Conservation (phyloP, 2,797 vertebrate genomes). For the Sebastes matsubarae region DNA sequence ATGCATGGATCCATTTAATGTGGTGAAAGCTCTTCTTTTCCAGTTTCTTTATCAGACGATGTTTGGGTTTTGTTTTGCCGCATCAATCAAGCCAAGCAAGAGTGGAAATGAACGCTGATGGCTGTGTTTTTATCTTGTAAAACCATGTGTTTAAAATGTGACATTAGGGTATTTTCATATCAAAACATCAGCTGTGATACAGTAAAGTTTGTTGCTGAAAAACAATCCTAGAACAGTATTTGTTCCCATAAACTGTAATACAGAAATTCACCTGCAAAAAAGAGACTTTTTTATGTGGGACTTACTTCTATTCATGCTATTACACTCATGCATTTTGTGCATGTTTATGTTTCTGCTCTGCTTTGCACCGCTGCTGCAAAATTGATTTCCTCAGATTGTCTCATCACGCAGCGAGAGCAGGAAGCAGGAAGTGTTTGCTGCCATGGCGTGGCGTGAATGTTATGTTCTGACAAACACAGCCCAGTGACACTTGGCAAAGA, state of each 20-base stretch:
- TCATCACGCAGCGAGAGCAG: constrained; percentile 50
- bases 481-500: constrained; percentile 71
- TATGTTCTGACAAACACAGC: constrained; percentile 66
- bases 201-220: not conserved
- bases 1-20: constrained; percentile 43
- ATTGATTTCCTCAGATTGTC: constrained; percentile 81
- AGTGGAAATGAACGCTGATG: not conserved
- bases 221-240: not conserved
- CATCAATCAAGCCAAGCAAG: not conserved
- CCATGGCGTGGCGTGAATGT: constrained; percentile 56
- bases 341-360: constrained; percentile 39
- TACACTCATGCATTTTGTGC: not conserved
- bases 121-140: constrained; percentile 2
- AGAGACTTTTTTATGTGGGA: not conserved
- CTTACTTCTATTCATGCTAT: not conserved
- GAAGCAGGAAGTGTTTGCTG: constrained; percentile 76
- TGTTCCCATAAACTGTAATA: not conserved
- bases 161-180: not conserved
- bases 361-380: constrained; percentile 50
- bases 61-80: constrained; percentile 45
- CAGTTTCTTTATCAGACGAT: constrained; percentile 34
- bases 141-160: not conserved
- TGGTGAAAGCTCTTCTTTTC: constrained; percentile 28
- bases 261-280: not conserved
- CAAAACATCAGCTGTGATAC: not conserved